Base-by-base conservation (phyloP, 2,797 vertebrate genomes). In the Melanotaenia nigrans region DNA sequence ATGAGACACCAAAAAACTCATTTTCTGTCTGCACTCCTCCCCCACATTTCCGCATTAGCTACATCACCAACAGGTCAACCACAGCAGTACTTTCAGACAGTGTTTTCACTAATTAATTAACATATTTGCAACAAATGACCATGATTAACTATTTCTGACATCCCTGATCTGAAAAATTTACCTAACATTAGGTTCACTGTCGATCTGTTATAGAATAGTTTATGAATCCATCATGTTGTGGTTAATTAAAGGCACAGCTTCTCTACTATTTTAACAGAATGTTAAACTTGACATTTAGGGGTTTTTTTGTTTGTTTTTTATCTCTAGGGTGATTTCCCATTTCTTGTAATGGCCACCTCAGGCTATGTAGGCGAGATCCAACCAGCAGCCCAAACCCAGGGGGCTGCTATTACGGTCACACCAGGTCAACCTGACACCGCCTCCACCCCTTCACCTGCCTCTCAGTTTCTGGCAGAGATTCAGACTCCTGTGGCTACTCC, bases 301-400 rank as follows among this genome's bases (percentile, higher is more conserved):
- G 1, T 42, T 42, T 42, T 42, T 42, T 42, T 36, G 35, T 36
- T 36, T 71, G n/a, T 65, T 76, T 42, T 22, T 71, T 76, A 53
- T 72, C 62, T 14, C 22, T 45, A 88, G 89, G 82, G 87, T 90
- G 89, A 88, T 69, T 56, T 82, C 70, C 77, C 77, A 87, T 77
- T 54, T 85, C 70, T 83, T 89, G 90, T 85, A 85, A 98, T 97
- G 97, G 96, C 97, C 92, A 97, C 96, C 83, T 95, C 96, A 94
- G 95, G 94, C 72, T 98, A 96, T 5, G 95, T 95, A 78, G 93
- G 96, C 33, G 97, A 98, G 92, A 94, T 97, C 74, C 96, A 95
- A 90, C 93, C 89, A 60, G 89, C 94, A 57, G 92, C 93, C 78
- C 95, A 95, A 77, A 77, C 94, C 55, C 95, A 96, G 76, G 94